Percentiles rank a stretch among this genome's conserved stretches.
Evolutionary conservation across 2,113 vertebrate species (phyloP).

Genomic region (Oreochromis spilurus): DNA sequence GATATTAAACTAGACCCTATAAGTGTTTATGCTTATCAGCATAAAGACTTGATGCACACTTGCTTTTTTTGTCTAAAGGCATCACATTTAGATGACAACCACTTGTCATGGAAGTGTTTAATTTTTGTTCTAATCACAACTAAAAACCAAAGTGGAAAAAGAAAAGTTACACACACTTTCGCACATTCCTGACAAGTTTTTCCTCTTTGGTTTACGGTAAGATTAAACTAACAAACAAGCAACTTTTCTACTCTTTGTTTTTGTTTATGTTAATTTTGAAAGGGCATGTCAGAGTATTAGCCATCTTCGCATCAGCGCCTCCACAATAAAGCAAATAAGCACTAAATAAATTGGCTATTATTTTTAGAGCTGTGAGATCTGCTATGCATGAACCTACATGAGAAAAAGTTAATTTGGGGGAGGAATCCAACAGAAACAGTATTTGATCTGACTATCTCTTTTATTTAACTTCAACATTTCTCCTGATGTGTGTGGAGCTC

Average conservation of each 20-base stretch:
- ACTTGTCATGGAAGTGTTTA: not conserved
- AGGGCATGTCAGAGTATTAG: not conserved
- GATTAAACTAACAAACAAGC: not conserved
- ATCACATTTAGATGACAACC: not conserved
- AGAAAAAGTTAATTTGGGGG: not conserved
- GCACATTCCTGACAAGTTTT: not conserved
- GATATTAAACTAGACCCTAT: not conserved
- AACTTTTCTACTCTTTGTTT: not conserved
- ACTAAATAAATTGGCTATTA: not conserved
- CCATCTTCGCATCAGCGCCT: accelerated
- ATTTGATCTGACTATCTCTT: conserved; percentile 6
- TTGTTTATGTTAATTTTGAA: not conserved
- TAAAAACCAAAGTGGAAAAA: not conserved
- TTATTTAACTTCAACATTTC: conserved; percentile 7
- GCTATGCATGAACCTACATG: not conserved
- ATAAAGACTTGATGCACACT: not conserved
- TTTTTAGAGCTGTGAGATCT: not conserved
- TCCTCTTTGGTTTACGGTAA: not conserved
- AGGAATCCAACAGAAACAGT: not conserved
- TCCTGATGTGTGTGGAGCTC: not conserved
- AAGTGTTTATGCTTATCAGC: not conserved
- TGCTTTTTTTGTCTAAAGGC: not conserved
- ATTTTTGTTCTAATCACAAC: not conserved
- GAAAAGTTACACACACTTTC: not conserved
- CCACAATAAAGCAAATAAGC: not conserved